A percentile compares a stretch with the other conserved stretches of the same genome.
Conservation (phyloP, 2,113 vertebrate genomes). For the Cololabis saira region DNA sequence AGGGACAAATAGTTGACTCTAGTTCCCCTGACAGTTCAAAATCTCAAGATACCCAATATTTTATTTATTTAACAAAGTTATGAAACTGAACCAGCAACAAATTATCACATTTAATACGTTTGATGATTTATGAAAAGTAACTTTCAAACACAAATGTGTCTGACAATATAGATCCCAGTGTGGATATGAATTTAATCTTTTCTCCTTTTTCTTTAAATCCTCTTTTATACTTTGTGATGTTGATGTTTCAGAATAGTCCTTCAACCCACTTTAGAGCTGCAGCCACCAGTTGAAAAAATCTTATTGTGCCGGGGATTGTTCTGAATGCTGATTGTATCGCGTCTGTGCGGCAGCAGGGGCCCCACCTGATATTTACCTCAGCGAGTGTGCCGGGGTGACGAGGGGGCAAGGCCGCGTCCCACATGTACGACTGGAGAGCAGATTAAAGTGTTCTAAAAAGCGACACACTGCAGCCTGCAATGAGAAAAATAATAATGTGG, state of each 20-base stretch:
- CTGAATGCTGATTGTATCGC: constrained; percentile 58
- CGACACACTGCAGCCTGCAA: constrained; percentile 67
- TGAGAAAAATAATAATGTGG: constrained; percentile 81
- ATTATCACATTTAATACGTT: too few relatives aligned
- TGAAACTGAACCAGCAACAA: too few relatives aligned
- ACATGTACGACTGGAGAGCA: constrained; percentile 74
- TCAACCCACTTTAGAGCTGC: constrained; percentile 23
- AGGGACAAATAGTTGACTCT: too few relatives aligned
- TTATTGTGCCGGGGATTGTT: constrained; percentile 49
- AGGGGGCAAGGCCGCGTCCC: constrained; percentile 79
- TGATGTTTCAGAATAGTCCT: constrained; percentile 19
- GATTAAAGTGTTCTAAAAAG: constrained; percentile 82
- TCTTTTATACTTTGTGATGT: not conserved
- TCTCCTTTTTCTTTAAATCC: not conserved
- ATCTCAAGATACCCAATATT: too few relatives aligned
- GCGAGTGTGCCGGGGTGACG: constrained; percentile 62
- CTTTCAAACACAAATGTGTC: not conserved
- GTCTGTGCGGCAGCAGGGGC: constrained; percentile 37
- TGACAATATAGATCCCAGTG: constrained; percentile 9
- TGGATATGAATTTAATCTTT: constrained; percentile 5
- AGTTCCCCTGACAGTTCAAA: too few relatives aligned
- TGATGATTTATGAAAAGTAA: too few relatives aligned
- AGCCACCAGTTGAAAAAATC: constrained; percentile 52
- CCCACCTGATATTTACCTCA: constrained; percentile 76
- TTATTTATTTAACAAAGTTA: too few relatives aligned